Evolutionary conservation across 1,140 invertebrate species (phyloP).

Genomic region (Cydia strobilella): DNA sequence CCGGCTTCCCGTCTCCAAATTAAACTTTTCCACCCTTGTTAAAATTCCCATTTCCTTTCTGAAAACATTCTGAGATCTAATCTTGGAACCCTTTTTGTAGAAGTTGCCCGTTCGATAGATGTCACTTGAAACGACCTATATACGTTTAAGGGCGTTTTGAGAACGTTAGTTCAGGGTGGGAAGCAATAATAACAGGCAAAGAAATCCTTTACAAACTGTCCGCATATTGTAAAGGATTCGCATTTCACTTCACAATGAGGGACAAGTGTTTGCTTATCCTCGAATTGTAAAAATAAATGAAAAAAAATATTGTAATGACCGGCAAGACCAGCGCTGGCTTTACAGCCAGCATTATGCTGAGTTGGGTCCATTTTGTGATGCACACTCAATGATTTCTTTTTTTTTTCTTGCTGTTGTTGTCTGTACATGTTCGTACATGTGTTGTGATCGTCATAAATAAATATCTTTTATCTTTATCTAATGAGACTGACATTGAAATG

Average conservation of each 20-base stretch:
- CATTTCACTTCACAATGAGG: neutral
- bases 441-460: no score
- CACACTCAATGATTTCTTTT: no score
- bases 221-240: no score
- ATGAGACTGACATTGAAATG: neutral
- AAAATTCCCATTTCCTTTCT: conserved; percentile 26
- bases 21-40: conserved; percentile 26
- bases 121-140: conserved; percentile 4
- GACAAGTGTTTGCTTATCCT: conserved; percentile 1
- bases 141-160: neutral
- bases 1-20: neutral
- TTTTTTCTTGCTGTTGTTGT: no score
- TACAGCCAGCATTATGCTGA: no score
- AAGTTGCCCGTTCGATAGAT: neutral
- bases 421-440: no score
- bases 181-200: neutral
- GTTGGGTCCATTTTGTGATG: no score
- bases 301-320: conserved; percentile 7
- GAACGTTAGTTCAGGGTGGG: neutral
- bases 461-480: no score
- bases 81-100: conserved; percentile 18
- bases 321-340: no score
- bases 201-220: neutral
- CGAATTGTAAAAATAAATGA: neutral
- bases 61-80: conserved; percentile 16